Conservation (phyloP, 2,888 invertebrate species). For the Stenotaenia linearis region DNA sequence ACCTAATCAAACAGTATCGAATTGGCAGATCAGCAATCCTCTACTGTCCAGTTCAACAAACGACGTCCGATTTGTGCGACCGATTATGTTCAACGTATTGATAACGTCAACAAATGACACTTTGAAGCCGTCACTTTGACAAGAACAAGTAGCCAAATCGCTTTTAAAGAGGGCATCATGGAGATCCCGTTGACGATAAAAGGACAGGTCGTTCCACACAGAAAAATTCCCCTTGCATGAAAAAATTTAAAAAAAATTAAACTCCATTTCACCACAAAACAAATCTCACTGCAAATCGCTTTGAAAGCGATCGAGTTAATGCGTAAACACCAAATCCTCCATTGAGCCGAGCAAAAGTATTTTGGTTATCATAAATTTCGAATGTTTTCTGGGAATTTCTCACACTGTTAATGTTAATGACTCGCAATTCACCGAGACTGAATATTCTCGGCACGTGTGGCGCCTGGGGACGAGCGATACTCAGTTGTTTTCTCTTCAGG, state of each 20-base stretch:
- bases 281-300: not conserved
- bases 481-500: slow-evolving; percentile 13
- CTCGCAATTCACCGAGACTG: not conserved
- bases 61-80: not conserved
- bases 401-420: slow-evolving; percentile 16
- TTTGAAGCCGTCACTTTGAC: not conserved
- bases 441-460: slow-evolving; percentile 13
- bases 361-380: not conserved
- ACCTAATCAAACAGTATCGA: not conserved
- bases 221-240: not conserved
- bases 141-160: not conserved
- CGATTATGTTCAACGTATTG: not conserved
- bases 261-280: not conserved
- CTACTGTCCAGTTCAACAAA: not conserved
- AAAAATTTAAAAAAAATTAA: no score
- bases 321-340: not conserved
- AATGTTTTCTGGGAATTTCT: not conserved
- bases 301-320: not conserved
- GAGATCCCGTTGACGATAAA: not conserved
- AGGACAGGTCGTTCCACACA: no score
- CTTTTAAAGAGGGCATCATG: not conserved
- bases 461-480: slow-evolving; percentile 1
- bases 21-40: not conserved
- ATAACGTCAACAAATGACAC: slow-evolving; percentile 12
- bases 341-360: not conserved